Percentiles rank a stretch among this genome's conserved stretches.
Conservation (phyloP, 1,140 invertebrate genomes). For the Myzus persicae region DNA sequence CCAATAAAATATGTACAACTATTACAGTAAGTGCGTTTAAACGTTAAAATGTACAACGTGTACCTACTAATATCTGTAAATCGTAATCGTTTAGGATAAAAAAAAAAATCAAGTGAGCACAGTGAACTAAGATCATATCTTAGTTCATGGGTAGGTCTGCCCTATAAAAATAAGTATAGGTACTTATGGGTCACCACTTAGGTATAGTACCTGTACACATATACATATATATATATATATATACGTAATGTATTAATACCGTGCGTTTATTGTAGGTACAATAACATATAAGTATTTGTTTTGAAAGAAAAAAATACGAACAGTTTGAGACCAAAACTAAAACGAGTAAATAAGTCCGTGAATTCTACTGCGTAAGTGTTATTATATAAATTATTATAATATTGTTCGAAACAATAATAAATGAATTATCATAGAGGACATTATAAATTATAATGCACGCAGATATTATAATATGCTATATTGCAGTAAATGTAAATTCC, state of each 20-base stretch:
- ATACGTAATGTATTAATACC: not conserved
- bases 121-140: not conserved
- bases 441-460: not conserved
- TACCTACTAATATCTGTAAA: not conserved
- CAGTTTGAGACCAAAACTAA: not conserved
- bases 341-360: not conserved
- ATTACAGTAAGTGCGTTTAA: not conserved
- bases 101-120: not conserved
- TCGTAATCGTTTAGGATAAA: not conserved
- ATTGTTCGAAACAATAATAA: constrained; percentile 8
- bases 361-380: not conserved
- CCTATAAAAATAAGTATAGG: not conserved
- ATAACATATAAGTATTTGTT: not conserved
- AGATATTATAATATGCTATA: not conserved
- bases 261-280: not conserved
- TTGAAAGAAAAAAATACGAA: not conserved
- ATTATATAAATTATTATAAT: not conserved
- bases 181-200: not conserved
- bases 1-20: constrained; percentile 5
- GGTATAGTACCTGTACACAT: not conserved
- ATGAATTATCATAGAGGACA: constrained; percentile 7
- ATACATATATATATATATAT: not conserved
- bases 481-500: constrained; percentile 23
- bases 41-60: not conserved
- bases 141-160: not conserved